A percentile compares a stretch with the other conserved stretches of the same genome.
These are phyloP conservation scores for Fragum whitleyi DNA, from an alignment of 2,888 invertebrate species.

Conservation along the genomic window DNA sequence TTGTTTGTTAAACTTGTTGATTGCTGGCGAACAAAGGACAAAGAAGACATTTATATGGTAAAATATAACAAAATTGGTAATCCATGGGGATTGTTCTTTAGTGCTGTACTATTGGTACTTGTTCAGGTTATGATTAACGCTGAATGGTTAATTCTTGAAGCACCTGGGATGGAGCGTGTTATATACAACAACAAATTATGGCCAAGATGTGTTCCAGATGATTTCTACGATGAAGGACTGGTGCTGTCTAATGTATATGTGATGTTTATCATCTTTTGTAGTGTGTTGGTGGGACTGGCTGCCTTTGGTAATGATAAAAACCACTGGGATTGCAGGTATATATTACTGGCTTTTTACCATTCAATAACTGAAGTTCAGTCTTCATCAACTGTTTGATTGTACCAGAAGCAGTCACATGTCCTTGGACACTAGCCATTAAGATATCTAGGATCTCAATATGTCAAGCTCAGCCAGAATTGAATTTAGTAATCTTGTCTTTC, in stretches of 20 bases:
- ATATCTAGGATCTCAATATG: too few relatives aligned
- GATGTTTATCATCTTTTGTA: conserved; percentile 84
- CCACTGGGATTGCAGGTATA: conserved; percentile 80
- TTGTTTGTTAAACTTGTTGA: conserved; percentile 85
- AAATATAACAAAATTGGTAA: conserved; percentile 82
- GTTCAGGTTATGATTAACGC: conserved; percentile 85
- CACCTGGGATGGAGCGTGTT: conserved; percentile 76
- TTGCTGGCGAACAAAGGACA: conserved; percentile 83
- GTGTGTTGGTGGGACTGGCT: conserved; percentile 83
- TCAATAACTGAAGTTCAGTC: too few relatives aligned
- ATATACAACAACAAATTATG: conserved; percentile 77
- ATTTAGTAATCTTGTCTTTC: too few relatives aligned
- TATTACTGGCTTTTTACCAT: not conserved
- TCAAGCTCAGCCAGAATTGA: too few relatives aligned
- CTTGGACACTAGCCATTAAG: too few relatives aligned
- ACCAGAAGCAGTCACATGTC: too few relatives aligned
- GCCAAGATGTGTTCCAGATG: conserved; percentile 83
- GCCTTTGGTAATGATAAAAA: conserved; percentile 84
- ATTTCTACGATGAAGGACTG: conserved; percentile 84
- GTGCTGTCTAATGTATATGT: conserved; percentile 85
- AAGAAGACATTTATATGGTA: conserved; percentile 74
- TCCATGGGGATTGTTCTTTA: conserved; percentile 84
- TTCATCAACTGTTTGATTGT: too few relatives aligned
- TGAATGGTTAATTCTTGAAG: conserved; percentile 85
- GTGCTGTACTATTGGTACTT: conserved; percentile 81